These are phyloP conservation scores for Pseudoatta argentina DNA, from an alignment of 1,140 invertebrate species.

Conservation along the genomic window DNA sequence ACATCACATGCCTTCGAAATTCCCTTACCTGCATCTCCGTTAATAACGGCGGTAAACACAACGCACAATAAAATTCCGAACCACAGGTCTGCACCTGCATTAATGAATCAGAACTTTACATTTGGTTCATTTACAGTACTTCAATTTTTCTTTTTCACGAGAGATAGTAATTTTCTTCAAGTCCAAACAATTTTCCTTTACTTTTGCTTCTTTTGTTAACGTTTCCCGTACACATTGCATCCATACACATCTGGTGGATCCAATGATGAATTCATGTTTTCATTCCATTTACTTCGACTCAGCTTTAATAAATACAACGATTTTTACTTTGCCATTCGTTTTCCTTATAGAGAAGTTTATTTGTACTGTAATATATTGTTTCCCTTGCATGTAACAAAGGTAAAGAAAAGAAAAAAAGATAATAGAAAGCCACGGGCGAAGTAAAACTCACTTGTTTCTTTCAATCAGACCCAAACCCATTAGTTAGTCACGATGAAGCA, in stretches of 20 bases:
- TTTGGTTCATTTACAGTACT: slow-evolving; percentile 41
- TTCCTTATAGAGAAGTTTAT: neutral
- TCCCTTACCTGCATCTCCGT: slow-evolving; percentile 73
- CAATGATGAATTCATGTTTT: neutral
- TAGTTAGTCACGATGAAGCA: neutral
- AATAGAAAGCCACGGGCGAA: too few species aligned
- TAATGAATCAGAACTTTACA: slow-evolving; percentile 74
- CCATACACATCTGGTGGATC: neutral
- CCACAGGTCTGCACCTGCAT: slow-evolving; percentile 72
- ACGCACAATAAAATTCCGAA: slow-evolving; percentile 45
- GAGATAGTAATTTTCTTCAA: neutral
- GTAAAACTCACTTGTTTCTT: slow-evolving; percentile 10
- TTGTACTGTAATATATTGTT: neutral
- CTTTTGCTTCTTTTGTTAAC: neutral
- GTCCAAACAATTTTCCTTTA: neutral
- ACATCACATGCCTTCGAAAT: slow-evolving; percentile 76
- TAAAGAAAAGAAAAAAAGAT: neutral
- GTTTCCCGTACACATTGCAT: neutral
- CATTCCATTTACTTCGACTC: neutral
- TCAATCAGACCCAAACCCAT: neutral
- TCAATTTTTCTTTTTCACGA: neutral
- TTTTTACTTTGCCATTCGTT: neutral
- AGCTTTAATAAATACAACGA: neutral
- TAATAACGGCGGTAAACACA: slow-evolving; percentile 76
- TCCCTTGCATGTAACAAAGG: neutral